Base-by-base conservation (phyloP, 2,888 invertebrate genomes). In the Erebia epiphron region DNA sequence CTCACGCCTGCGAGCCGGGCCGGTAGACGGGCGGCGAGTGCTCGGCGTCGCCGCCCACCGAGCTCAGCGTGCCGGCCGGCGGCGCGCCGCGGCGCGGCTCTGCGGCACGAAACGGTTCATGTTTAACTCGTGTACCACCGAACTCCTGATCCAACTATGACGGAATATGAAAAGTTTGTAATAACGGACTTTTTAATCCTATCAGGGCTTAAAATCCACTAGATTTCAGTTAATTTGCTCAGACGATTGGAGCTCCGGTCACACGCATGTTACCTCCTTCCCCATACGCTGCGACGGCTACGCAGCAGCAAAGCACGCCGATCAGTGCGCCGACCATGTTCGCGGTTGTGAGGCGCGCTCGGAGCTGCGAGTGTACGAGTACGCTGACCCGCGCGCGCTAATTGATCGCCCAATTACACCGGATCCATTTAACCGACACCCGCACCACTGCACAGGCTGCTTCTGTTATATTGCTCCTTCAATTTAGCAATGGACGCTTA, bases 1-100 rank as follows among this genome's bases (percentile, higher is more conserved):
- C 90, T 84, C 66, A 92, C 90, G 92, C 90, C 76, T 92, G 92
- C 7, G 89, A 88, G 49, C 90, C 91, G 8, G 92, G 92, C 16
- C 86, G 79, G 80, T 88, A 92, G 8, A 87, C 62, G 0, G 92
- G 92, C 2, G 92, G 92, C 0, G 88, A 84, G 73, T 86, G 87
- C 76, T 91, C 92, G 0, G 76, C 80, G 1, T 74, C 77, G 0
- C 86, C 90, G 1, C 91, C 92, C 35, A 91, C 82, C 1, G 92
- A 91, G 74, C 89, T 91, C 43, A 92, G 84, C 11, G 89, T 85
- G 18, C 92, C 92, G 0, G 89, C 87, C 71, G 86, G 70, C 0
- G 91, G 88, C 0, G 8, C 79, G 80, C 67, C 16, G 79, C 83
- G 85, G 10, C 50, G 82, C 73, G 62, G 80, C 82, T 88, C 75